phyloP scores from a whole-genome alignment of 1,140 invertebrate genomes.

The Orchestia grillus region DNA sequence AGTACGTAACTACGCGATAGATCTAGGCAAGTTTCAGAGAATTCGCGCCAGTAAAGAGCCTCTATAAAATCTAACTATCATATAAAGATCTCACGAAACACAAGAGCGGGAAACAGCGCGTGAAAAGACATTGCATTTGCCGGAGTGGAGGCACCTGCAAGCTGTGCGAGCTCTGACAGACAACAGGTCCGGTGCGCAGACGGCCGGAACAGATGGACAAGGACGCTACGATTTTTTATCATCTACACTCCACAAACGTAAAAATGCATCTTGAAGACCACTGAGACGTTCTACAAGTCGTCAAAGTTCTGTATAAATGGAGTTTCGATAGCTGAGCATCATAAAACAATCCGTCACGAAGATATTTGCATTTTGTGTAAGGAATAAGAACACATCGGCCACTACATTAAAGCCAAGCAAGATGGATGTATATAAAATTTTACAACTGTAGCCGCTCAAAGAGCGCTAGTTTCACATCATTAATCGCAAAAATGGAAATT shows the following conservation, averaged over 20 bases:
- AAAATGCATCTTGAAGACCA: not conserved
- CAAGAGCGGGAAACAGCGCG: not conserved
- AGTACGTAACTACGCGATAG: too few relatives aligned
- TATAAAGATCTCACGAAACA: not conserved
- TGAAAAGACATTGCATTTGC: not conserved
- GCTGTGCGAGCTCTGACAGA: not conserved
- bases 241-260: not conserved
- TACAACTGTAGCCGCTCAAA: too few relatives aligned
- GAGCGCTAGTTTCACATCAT: too few relatives aligned
- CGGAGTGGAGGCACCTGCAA: not conserved
- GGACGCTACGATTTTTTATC: not conserved
- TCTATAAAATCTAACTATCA: not conserved
- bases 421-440: too few relatives aligned
- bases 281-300: not conserved
- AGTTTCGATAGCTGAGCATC: not conserved
- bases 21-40: not conserved
- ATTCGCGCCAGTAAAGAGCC: not conserved
- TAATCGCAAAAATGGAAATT: too few relatives aligned
- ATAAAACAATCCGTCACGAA: too few relatives aligned
- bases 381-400: too few relatives aligned
- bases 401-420: too few relatives aligned
- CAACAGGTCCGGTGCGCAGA: not conserved
- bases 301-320: not conserved
- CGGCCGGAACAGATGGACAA: not conserved
- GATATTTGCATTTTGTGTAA: too few relatives aligned